Base-by-base conservation (phyloP, 2,797 vertebrate species). In the Lacerta agilis region DNA sequence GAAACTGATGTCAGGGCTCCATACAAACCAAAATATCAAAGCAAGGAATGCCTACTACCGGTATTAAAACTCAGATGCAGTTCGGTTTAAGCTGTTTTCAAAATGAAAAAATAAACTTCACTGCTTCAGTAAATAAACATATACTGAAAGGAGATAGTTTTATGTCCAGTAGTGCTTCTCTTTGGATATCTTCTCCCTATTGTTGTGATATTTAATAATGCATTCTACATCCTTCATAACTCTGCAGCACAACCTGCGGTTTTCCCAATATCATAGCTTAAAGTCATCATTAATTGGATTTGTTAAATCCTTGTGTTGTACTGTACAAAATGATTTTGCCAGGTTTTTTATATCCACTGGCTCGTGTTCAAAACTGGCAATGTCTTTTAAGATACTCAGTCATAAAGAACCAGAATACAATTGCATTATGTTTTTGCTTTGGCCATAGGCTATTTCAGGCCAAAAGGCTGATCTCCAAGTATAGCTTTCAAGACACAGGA, bases 391-490 rank as follows among this genome's bases (percentile, higher is more conserved):
- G 81, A 83, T 45, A 81, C 20, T 87, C 55, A 66, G 38, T 38
- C 45, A 71, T 36, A 71, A 86, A 77, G 43, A 82, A 87, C 66
- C 8, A 36, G 43, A 83, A 67, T 11, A 76, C n/a, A 82, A 77
- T 76, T 71, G 25, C 61, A 78, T 69, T 71, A 79, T n/a, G 45
- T 13, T 82, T 69, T 72, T 86, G 38, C 38, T 78, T 78, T 82
- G 72, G 64, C 43, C 79, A 78, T 29, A 82, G 79, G 76, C 73
- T 94, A 79, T 87, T 49, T 58, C 75, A 77, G 84, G 78, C 69
- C 82, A 66, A 43, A 87, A 64, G 38, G 81, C 81, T 66, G 33
- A 82, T 20, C 86, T 76, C 3, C 7, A 90, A 73, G 8, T 11
- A 85, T 83, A 58, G 23, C n/a, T 69, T 88, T 36, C 87, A 88